phyloP scores from a whole-genome alignment of 2,888 invertebrate genomes.

The Pimpla rufipes region DNA sequence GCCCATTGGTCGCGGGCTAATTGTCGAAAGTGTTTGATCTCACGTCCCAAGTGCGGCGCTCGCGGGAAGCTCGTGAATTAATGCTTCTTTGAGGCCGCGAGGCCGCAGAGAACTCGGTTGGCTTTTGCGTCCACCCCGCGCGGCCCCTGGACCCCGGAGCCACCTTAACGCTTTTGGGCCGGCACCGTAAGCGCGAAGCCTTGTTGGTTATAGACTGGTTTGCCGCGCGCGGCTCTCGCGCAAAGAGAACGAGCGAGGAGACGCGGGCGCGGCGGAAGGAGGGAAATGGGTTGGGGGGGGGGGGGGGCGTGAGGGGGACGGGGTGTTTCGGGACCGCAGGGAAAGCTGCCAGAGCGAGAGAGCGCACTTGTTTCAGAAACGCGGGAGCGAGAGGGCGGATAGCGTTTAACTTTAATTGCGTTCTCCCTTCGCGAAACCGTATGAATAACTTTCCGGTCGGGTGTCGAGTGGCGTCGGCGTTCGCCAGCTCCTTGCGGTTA shows the following conservation, averaged over 20 bases:
- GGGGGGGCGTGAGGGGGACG: neutral
- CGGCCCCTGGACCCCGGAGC: conserved; percentile 49
- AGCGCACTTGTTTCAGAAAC: conserved; percentile 50
- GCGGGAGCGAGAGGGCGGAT: conserved; percentile 66
- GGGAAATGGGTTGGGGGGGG: neutral
- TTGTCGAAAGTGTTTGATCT: conserved; percentile 82
- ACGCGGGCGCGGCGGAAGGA: neutral
- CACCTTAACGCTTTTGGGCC: conserved; percentile 65
- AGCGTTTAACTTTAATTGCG: conserved; percentile 83
- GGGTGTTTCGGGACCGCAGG: conserved; percentile 33
- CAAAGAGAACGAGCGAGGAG: conserved; percentile 51
- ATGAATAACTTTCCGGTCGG: conserved; percentile 75
- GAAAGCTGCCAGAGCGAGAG: conserved; percentile 30
- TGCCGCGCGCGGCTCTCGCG: conserved; percentile 63
- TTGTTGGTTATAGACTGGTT: conserved; percentile 77
- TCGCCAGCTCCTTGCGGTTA: conserved; percentile 75
- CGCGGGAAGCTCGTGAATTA: conserved; percentile 79
- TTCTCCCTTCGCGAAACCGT: conserved; percentile 79
- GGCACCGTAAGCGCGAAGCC: conserved; percentile 70
- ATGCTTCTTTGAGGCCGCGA: conserved; percentile 78
- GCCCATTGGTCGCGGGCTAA: conserved; percentile 76
- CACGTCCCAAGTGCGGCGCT: conserved; percentile 72
- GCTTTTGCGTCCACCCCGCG: conserved; percentile 40
- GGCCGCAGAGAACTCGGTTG: conserved; percentile 48
- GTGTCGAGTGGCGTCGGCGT: conserved; percentile 74